Evolutionary conservation across 92 coral and sea anemone genomes (phyloP).

Genomic region (Phymanthus crucifer): DNA sequence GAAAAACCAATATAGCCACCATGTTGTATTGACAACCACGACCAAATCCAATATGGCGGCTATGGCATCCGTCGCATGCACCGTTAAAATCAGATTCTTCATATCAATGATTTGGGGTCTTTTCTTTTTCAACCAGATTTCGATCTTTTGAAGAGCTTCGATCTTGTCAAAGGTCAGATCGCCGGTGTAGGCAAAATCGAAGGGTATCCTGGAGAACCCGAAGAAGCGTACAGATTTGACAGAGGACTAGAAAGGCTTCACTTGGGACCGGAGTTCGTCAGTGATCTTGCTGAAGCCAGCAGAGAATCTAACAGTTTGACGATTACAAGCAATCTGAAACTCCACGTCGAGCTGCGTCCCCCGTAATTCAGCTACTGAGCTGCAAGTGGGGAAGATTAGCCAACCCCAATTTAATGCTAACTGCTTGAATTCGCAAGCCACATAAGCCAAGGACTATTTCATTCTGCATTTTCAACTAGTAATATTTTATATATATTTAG

Average conservation of each 20-base stretch:
- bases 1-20: no score
- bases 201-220: slow-evolving; percentile 56
- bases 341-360: no score
- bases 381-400: no score
- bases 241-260: slow-evolving; percentile 42
- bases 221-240: slow-evolving; percentile 54
- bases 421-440: no score
- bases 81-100: not conserved
- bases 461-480: no score
- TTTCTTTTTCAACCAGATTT: slow-evolving; percentile 34
- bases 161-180: slow-evolving; percentile 26
- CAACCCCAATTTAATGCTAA: no score
- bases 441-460: no score
- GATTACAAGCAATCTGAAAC: slow-evolving; percentile 61
- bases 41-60: not conserved
- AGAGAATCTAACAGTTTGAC: slow-evolving; percentile 46
- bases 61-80: not conserved
- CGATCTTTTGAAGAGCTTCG: slow-evolving; percentile 61
- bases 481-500: no score
- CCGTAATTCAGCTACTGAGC: no score
- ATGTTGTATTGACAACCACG: not conserved
- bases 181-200: slow-evolving; percentile 38
- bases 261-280: slow-evolving; percentile 39
- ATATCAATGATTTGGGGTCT: not conserved
- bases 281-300: slow-evolving; percentile 37